phyloP scores from a whole-genome alignment of 2,797 vertebrate genomes.

The Chelonia mydas region DNA sequence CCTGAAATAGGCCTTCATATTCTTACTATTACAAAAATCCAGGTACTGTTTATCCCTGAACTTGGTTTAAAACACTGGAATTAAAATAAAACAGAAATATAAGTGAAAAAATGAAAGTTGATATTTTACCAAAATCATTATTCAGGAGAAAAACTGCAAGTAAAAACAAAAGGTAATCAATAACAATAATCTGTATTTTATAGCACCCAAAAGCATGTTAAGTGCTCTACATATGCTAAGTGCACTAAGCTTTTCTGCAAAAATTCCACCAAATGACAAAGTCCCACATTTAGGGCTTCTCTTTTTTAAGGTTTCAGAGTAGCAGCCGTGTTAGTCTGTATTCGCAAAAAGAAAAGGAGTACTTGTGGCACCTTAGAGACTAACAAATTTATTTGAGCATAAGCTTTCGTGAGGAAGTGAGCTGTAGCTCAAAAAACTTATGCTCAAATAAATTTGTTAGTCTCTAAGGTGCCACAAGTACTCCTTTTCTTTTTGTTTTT shows the following conservation, averaged over 20 bases:
- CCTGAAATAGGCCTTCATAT: background rate
- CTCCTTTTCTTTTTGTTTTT: background rate
- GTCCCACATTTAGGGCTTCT: background rate
- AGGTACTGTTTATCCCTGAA: background rate
- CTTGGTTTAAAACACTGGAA: background rate
- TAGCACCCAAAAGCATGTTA: background rate
- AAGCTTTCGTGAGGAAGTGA: too few relatives aligned
- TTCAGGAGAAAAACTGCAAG: background rate
- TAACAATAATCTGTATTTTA: background rate
- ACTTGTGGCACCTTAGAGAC: too few relatives aligned
- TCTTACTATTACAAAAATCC: too few relatives aligned
- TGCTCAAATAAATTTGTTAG: too few relatives aligned
- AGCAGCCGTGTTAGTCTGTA: too few relatives aligned
- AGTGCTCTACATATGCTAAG: background rate
- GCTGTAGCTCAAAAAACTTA: too few relatives aligned
- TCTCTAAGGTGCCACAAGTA: too few relatives aligned
- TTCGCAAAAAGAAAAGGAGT: too few relatives aligned
- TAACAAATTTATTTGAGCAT: too few relatives aligned
- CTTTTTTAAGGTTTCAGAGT: background rate
- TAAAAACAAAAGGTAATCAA: background rate
- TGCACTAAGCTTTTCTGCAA: fast-evolving
- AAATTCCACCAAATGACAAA: background rate
- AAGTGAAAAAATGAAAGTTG: background rate
- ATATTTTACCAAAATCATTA: background rate
- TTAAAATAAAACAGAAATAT: background rate